These are phyloP conservation scores for Mus caroli DNA, from an alignment of 2,797 vertebrate species.

Conservation along the genomic window DNA sequence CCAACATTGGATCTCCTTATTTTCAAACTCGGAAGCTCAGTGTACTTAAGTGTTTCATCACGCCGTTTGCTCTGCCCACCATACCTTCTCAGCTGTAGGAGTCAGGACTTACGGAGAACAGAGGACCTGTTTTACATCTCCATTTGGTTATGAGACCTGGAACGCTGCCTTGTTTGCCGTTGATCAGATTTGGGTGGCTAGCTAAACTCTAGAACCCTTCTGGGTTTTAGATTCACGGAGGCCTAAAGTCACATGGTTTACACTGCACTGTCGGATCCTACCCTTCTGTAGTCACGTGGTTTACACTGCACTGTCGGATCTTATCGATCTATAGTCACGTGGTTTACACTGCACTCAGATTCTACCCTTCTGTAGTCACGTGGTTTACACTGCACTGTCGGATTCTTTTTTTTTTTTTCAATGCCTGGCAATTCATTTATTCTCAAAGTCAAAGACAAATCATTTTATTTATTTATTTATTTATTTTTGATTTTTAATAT, in stretches of 20 bases:
- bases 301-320: too few relatives aligned
- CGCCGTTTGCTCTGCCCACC: not conserved
- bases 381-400: too few relatives aligned
- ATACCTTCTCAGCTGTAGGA: slow-evolving; percentile 13
- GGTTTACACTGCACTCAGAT: not conserved
- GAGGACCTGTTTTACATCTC: not conserved
- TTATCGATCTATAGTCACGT: slow-evolving; percentile 3
- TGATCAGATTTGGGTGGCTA: not conserved
- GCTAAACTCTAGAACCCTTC: slow-evolving; percentile 29
- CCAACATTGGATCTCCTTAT: slow-evolving; percentile 40
- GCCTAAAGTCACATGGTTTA: slow-evolving; percentile 5
- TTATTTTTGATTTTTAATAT: too few relatives aligned
- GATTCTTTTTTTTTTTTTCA: too few relatives aligned
- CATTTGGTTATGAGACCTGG: not conserved
- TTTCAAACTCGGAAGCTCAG: slow-evolving; percentile 10
- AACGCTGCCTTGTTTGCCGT: not conserved
- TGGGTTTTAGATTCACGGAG: slow-evolving; percentile 35
- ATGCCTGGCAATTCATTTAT: too few relatives aligned
- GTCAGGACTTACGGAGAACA: not conserved
- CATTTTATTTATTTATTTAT: too few relatives aligned
- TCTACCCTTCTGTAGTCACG: not conserved
- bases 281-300: too few relatives aligned
- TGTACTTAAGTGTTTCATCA: not conserved
- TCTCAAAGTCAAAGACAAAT: too few relatives aligned
- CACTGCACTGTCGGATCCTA: not conserved